Conservation (phyloP, 2,113 vertebrate species). For the Prinia subflava region DNA sequence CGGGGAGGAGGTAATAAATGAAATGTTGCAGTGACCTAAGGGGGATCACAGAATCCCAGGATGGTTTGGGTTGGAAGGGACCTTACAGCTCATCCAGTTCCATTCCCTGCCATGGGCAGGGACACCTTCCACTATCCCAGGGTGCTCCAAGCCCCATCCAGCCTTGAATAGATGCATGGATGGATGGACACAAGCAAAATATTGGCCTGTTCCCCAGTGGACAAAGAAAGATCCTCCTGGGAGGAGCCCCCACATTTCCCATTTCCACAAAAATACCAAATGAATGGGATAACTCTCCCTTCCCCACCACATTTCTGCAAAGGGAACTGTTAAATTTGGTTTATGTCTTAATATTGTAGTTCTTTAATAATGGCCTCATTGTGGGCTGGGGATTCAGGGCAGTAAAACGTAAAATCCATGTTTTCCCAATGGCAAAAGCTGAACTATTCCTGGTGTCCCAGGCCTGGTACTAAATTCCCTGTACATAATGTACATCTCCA, state of each 20-base stretch:
- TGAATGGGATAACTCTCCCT: not conserved
- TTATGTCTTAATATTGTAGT: not conserved
- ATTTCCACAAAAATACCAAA: not conserved
- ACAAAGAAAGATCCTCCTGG: not conserved
- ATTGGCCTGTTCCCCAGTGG: not conserved
- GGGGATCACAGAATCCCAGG: not conserved
- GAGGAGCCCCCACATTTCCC: not conserved
- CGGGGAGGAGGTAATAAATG: not conserved
- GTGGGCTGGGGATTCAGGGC: not conserved
- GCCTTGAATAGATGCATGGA: not conserved
- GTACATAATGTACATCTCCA: not conserved
- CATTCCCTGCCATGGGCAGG: not conserved
- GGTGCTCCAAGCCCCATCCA: not conserved
- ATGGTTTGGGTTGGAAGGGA: not conserved
- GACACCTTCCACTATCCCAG: not conserved
- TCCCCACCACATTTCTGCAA: not conserved
- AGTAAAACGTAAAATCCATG: not conserved
- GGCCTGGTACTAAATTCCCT: not conserved
- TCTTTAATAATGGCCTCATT: not conserved
- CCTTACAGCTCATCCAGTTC: not conserved
- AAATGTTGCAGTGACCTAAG: rapidly evolving
- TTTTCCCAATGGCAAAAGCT: not conserved
- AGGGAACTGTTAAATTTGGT: not conserved
- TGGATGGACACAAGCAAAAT: not conserved
- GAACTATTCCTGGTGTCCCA: not conserved